phyloP scores from a whole-genome alignment of 2,797 vertebrate species.

The Microcaecilia unicolor region DNA sequence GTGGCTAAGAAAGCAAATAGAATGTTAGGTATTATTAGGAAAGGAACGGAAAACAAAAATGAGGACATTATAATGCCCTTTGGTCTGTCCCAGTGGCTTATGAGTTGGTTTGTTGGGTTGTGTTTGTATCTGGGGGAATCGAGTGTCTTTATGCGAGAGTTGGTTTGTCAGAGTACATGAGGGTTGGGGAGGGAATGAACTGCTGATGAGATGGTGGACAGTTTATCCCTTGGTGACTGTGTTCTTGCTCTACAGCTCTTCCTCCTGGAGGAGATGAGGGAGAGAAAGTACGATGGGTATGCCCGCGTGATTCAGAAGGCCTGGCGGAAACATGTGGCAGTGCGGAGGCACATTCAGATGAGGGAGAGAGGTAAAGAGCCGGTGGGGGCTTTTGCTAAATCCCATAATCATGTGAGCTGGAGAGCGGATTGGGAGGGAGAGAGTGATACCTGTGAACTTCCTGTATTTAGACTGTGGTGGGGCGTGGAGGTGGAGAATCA shows the following conservation, averaged over 20 bases:
- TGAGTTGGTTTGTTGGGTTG: too few relatives aligned
- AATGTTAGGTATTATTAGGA: too few relatives aligned
- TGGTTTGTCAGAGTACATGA: background rate
- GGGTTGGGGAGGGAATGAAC: background rate
- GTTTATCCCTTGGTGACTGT: background rate
- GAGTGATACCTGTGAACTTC: too few relatives aligned
- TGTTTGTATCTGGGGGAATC: background rate
- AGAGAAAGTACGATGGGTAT: constrained; percentile 68
- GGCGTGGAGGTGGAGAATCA: background rate
- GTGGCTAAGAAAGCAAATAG: too few relatives aligned
- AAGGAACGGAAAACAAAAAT: too few relatives aligned
- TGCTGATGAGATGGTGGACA: background rate
- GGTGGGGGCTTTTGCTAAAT: background rate
- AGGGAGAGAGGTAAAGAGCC: constrained; percentile 62
- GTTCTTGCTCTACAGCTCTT: constrained; percentile 52
- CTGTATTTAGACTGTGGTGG: background rate
- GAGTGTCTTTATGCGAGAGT: too few relatives aligned
- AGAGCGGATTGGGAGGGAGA: too few relatives aligned
- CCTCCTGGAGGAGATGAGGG: constrained; percentile 74
- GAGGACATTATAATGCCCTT: too few relatives aligned
- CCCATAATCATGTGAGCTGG: background rate
- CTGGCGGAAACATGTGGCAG: constrained; percentile 71
- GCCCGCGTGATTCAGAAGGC: constrained; percentile 75
- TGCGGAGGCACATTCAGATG: constrained; percentile 73
- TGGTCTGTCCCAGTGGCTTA: too few relatives aligned